These are phyloP conservation scores for Maniola hyperantus DNA, from an alignment of 2,888 invertebrate species.

Conservation along the genomic window DNA sequence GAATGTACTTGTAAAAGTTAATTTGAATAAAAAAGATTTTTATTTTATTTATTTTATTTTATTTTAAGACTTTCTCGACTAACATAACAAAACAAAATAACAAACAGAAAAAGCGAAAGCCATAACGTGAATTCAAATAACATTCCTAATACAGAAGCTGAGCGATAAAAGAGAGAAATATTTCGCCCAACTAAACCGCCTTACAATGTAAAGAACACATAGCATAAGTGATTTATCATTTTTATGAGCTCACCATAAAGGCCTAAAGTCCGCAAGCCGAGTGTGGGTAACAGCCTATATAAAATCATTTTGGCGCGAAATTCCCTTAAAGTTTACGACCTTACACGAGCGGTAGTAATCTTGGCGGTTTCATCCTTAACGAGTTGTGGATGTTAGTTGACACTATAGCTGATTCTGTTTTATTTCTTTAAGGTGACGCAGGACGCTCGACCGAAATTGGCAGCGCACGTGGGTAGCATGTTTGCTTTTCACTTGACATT, in stretches of 20 bases:
- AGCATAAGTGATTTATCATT: constrained; percentile 72
- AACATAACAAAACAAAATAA: too few species aligned
- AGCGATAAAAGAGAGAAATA: constrained; percentile 34
- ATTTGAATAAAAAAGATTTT: too few species aligned
- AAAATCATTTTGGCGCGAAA: constrained; percentile 68
- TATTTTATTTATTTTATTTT: too few species aligned
- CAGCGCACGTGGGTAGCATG: too few species aligned
- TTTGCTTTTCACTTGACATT: too few species aligned
- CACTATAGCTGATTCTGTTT: too few species aligned
- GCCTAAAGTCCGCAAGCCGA: constrained; percentile 70
- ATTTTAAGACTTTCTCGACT: too few species aligned
- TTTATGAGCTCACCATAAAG: constrained; percentile 75
- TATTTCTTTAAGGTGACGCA: too few species aligned
- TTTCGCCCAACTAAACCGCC: constrained; percentile 33
- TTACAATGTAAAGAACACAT: constrained; percentile 52
- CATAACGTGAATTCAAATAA: constrained; percentile 29
- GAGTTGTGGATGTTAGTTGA: constrained; percentile 13
- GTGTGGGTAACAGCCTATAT: constrained; percentile 78
- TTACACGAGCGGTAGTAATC: constrained; percentile 12
- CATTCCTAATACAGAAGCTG: constrained; percentile 28
- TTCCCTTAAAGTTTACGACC: constrained; percentile 51
- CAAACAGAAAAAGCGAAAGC: constrained; percentile 12
- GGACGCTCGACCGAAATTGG: too few species aligned
- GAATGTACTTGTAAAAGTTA: too few species aligned
- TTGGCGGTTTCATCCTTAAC: constrained; percentile 16